Base-by-base conservation (phyloP, 2,797 vertebrate species). In the Thamnophis elegans region DNA sequence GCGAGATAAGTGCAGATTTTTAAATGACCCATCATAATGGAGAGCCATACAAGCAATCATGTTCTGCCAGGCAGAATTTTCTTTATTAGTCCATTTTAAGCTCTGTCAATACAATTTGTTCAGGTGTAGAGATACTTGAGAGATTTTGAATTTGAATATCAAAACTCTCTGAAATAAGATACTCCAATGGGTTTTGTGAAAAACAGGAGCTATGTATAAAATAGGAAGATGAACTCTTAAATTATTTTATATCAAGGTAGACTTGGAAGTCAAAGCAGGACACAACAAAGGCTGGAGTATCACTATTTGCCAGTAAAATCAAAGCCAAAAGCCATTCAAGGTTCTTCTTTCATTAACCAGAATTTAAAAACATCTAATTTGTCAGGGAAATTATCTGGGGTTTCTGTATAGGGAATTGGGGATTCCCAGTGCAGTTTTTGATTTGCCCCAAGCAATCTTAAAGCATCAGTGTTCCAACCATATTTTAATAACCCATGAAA, bases 1-100 rank as follows among this genome's bases (percentile, higher is more conserved):
- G 95, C 92, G 94, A 96, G 96, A 95, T 95, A 95, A 89, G 92
- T 93, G 95, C 93, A 93, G 90, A 89, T 93, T 96, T 95, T 94
- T 96, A 96, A 96, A 94, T 89, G 94, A 93, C 92, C 86, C 18
- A 91, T 94, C 94, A 94, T 88, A 93, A 90, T 91, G 87, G 91
- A 92, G 89, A 94, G 86, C 89, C 94, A 91, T 93, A 93, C 58
- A 93, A 88, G 89, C 93, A 94, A 92, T 94, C 28, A 42, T 90
- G 90, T 87, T 92, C 0, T 87, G 1, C 93, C 94, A 82, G 62
- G 26, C 88, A 56, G 68, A 92, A 68, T 91, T 6, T 32, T 59
- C 56, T 51, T 65, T 18, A 93, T 90, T 82, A 92, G 92, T 95
- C 73, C 92, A 89, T 91, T 95, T 93, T 91, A 93, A 54, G n/a